A percentile compares a stretch with the other conserved stretches of the same genome.
Conservation (phyloP, 2,797 vertebrate species). For the Perodicticus potto region DNA sequence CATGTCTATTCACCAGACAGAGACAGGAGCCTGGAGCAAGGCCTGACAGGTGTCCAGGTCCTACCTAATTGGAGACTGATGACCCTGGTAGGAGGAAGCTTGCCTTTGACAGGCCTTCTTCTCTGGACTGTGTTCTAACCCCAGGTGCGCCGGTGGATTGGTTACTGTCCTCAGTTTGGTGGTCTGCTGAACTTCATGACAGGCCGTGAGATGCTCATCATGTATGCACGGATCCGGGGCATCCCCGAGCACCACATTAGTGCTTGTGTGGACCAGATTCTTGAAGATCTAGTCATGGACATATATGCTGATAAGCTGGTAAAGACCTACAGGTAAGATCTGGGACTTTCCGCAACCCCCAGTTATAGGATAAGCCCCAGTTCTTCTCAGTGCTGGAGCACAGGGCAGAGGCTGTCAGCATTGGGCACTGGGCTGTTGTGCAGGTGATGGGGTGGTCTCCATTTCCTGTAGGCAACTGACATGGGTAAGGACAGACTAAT, state of each 20-base stretch:
- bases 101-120: conserved; percentile 87
- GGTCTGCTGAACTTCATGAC: conserved; percentile 97
- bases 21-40: neutral
- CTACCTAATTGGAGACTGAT: conserved; percentile 93
- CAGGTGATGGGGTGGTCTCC: neutral
- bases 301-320: conserved; percentile 93
- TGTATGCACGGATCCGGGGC: conserved; percentile 95
- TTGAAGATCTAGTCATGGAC: conserved; percentile 93
- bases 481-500: neutral
- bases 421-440: neutral
- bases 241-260: conserved; percentile 94
- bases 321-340: conserved; percentile 93
- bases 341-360: neutral
- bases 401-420: neutral
- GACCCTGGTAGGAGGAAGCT: conserved; percentile 91
- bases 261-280: conserved; percentile 94
- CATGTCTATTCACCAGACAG: neutral
- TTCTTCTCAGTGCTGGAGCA: neutral
- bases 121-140: neutral
- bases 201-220: conserved; percentile 93
- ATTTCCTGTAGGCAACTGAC: neutral
- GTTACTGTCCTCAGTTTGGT: conserved; percentile 98
- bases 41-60: conserved; percentile 92
- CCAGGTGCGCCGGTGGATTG: conserved; percentile 95
- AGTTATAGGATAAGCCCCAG: neutral